phyloP scores from a whole-genome alignment of 2,888 invertebrate species.

The Dasypogon diadema region DNA sequence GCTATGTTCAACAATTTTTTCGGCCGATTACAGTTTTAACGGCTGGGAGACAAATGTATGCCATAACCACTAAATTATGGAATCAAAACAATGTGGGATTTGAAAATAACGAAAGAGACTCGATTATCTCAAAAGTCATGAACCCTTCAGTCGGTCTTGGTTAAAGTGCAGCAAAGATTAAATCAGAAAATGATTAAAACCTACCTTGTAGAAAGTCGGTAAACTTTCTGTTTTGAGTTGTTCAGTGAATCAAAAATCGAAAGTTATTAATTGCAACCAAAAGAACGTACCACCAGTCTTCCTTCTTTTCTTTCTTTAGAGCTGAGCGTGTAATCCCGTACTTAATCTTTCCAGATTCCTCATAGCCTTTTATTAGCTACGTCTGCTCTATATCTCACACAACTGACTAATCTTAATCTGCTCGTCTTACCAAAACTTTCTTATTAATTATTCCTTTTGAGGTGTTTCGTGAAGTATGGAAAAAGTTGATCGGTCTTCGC shows the following conservation, averaged over 20 bases:
- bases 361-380: not conserved
- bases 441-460: slow-evolving; percentile 4
- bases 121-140: not conserved
- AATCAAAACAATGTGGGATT: not conserved
- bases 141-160: slow-evolving; percentile 2
- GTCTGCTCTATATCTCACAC: not conserved
- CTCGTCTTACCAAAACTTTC: slow-evolving; percentile 12
- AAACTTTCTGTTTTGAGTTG: not conserved
- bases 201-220: too few relatives aligned
- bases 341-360: slow-evolving; percentile 17
- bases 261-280: slow-evolving; percentile 2
- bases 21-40: not conserved
- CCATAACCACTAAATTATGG: slow-evolving; percentile 15
- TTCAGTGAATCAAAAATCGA: not conserved
- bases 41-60: not conserved
- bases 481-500: slow-evolving; percentile 7
- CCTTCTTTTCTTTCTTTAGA: not conserved
- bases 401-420: not conserved
- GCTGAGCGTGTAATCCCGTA: slow-evolving; percentile 17
- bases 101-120: not conserved
- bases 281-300: not conserved
- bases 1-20: slow-evolving; percentile 4
- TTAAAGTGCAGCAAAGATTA: not conserved
- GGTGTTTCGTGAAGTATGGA: too few relatives aligned
- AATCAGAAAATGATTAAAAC: too few relatives aligned